Percentiles rank a stretch among this genome's conserved stretches.
These are phyloP conservation scores for Stichopus chloronotus DNA, from an alignment of 35 echinoderm and acorn worm species.

Conservation along the genomic window DNA sequence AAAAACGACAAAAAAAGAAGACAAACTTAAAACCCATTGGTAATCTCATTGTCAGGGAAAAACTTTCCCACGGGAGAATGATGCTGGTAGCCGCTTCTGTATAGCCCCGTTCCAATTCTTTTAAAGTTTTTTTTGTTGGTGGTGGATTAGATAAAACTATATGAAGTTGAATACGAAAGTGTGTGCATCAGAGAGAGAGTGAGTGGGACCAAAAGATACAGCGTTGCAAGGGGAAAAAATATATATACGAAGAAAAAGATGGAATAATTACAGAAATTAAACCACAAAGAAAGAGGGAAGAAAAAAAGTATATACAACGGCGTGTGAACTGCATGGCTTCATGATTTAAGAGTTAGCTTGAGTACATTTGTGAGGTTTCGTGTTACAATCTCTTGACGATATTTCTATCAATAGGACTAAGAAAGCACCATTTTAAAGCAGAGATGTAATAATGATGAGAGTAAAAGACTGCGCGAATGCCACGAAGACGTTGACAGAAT, in stretches of 20 bases:
- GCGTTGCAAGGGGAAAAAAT: neutral
- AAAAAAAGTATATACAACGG: no score
- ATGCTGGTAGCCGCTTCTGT: slow-evolving; percentile 31
- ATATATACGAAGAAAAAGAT: no score
- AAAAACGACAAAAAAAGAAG: neutral
- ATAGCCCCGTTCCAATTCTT: neutral
- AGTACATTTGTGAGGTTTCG: slow-evolving; percentile 40
- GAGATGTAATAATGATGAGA: no score
- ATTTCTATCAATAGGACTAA: neutral
- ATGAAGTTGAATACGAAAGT: neutral
- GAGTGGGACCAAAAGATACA: neutral
- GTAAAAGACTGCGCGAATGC: no score
- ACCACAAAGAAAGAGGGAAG: neutral
- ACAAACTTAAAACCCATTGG: slow-evolving; percentile 3
- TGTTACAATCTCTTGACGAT: neutral
- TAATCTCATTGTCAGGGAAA: slow-evolving; percentile 40
- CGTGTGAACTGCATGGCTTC: no score
- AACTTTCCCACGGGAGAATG: slow-evolving; percentile 9
- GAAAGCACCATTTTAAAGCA: neutral
- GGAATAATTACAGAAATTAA: neutral
- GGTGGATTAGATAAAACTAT: neutral
- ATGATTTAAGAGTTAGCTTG: neutral
- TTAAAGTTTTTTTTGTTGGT: neutral
- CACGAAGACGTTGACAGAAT: neutral
- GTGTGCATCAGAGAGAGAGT: neutral